phyloP scores from a whole-genome alignment of 1,140 invertebrate genomes.

The Hyles euphorbiae region DNA sequence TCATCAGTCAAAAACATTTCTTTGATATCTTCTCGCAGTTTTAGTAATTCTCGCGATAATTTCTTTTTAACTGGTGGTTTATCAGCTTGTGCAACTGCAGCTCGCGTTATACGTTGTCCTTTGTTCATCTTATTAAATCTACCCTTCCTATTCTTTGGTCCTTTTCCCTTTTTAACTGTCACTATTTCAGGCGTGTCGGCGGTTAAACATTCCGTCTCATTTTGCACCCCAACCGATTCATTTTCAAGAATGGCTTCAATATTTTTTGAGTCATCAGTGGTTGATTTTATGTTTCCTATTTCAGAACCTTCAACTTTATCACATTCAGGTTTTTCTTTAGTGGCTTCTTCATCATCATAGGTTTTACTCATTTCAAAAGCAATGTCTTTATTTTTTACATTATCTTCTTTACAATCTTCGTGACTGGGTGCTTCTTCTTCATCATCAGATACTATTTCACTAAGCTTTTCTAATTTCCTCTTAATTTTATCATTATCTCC shows the following conservation, averaged over 20 bases:
- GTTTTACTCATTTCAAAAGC: not conserved
- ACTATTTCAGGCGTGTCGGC: no score
- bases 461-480: slow-evolving; percentile 57
- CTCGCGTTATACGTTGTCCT: no score
- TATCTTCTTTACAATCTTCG: not conserved
- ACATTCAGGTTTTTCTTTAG: not conserved
- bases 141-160: no score
- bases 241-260: no score
- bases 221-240: no score
- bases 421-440: slow-evolving; percentile 21
- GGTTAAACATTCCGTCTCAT: no score
- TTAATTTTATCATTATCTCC: slow-evolving; percentile 60
- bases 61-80: slow-evolving; percentile 38
- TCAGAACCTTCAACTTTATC: no score
- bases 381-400: slow-evolving; percentile 7
- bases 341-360: not conserved
- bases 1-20: slow-evolving; percentile 82
- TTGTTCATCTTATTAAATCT: no score
- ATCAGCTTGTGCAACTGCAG: no score
- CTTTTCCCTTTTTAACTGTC: no score
- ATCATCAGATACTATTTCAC: slow-evolving; percentile 62
- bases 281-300: no score
- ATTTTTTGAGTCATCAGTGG: no score
- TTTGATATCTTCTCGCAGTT: slow-evolving; percentile 80
- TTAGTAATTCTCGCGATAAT: slow-evolving; percentile 73